Conservation (phyloP, 1,140 invertebrate genomes). For the Orius laevigatus region DNA sequence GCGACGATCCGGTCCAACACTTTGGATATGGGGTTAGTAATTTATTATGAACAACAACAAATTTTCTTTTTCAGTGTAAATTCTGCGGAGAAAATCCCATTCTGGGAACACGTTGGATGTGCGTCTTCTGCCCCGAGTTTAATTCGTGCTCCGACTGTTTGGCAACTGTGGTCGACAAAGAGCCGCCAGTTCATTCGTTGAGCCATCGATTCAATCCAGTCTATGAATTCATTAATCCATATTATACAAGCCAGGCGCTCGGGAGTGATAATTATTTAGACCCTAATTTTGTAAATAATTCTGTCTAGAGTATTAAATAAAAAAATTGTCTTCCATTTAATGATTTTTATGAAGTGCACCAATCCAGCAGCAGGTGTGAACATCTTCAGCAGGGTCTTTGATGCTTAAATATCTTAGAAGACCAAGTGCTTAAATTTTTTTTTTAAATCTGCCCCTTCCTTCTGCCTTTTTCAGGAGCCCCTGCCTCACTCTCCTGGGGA, state of each 20-base stretch:
- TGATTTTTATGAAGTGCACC: no score
- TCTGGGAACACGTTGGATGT: constrained; percentile 51
- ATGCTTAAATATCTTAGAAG: no score
- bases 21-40: background rate
- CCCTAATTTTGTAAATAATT: constrained; percentile 26
- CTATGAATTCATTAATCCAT: constrained; percentile 20
- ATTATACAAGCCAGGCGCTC: constrained; percentile 30
- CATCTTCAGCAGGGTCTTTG: no score
- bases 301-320: no score
- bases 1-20: constrained; percentile 10
- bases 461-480: no score
- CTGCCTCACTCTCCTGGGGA: no score
- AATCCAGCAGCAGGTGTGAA: no score
- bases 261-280: constrained; percentile 32
- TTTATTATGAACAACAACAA: background rate
- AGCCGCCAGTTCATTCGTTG: constrained; percentile 28
- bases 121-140: constrained; percentile 40
- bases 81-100: constrained; percentile 48
- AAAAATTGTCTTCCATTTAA: no score
- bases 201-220: constrained; percentile 25
- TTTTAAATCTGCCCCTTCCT: no score
- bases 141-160: constrained; percentile 30
- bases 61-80: constrained; percentile 35
- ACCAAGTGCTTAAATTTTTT: no score
- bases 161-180: constrained; percentile 26